A percentile compares a stretch with the other conserved stretches of the same genome.
phyloP scores from a whole-genome alignment of 2,888 invertebrate species.

The Diarsia brunnea region DNA sequence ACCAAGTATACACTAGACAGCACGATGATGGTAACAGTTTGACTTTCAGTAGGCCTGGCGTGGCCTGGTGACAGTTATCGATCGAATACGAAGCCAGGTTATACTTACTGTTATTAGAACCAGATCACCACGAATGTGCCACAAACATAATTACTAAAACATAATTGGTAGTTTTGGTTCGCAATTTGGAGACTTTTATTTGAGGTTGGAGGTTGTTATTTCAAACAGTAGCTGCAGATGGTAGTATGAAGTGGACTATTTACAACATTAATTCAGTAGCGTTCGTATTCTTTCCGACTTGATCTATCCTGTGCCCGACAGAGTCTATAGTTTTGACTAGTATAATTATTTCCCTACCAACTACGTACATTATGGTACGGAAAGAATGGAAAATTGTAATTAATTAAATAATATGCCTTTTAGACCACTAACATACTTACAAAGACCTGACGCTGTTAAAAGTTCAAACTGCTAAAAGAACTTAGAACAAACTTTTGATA shows the following conservation, averaged over 20 bases:
- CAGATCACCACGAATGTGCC: neutral
- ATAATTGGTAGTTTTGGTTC: too few relatives aligned
- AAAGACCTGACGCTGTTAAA: neutral
- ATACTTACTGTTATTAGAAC: neutral
- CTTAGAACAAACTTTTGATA: constrained; percentile 2
- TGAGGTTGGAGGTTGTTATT: too few relatives aligned
- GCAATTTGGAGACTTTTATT: too few relatives aligned
- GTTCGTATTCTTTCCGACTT: too few relatives aligned
- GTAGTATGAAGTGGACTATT: neutral
- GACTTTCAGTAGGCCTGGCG: neutral
- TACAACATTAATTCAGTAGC: too few relatives aligned
- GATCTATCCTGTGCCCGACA: too few relatives aligned
- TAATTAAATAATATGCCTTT: too few relatives aligned
- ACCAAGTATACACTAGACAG: neutral
- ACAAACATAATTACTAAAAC: too few relatives aligned
- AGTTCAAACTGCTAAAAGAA: neutral
- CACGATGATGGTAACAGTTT: neutral
- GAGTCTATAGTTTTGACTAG: too few relatives aligned
- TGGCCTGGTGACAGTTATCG: neutral
- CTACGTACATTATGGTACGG: too few relatives aligned
- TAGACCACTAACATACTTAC: neutral
- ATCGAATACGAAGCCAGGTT: neutral
- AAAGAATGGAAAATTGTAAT: too few relatives aligned
- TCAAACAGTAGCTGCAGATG: neutral
- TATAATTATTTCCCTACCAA: too few relatives aligned